Base-by-base conservation (phyloP, 2,113 vertebrate genomes). In the Chaetorhynchus papuensis region DNA sequence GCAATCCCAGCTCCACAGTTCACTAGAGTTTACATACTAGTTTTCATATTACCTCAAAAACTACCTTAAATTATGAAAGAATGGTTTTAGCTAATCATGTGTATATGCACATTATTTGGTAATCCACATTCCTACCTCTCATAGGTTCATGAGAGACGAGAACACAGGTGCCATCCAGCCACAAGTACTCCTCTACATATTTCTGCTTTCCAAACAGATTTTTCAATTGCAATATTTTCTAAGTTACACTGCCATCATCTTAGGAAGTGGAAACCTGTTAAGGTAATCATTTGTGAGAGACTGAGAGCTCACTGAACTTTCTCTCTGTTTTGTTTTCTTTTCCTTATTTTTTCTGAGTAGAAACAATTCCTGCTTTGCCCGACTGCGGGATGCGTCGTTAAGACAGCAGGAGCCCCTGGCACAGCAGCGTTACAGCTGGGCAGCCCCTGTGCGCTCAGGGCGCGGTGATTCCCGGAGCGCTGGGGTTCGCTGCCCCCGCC, bases 181-280 rank as follows among this genome's bases (percentile, higher is more conserved):
- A 7, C 71, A 63, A 92, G n/a, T 22, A 79, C 15, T 66, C 72
- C 57, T 64, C 77, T 90, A 89, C 27, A 21, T 77, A n/a, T 57
- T 57, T 70, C 65, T 89, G 74, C 49, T 88, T 86, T 96, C 83
- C 77, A 53, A 91, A 50, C 35, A 68, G 78, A 30, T 56, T 85
- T 82, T 83, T 87, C 44, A 45, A 18, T 30, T 50, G 41, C 72
- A 91, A 4, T 56, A 68, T 52, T 87, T 75, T 89, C 2, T 45
- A 72, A 82, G 49, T 84, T 81, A 92, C 57, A 56, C 27, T 78
- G 69, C 39, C 69, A 82, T 63, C 64, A 53, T 42, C 87, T 69
- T 21, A 56, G 61, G 52, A 86, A 81, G 56, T 35, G 72, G 72
- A 75, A 78, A 86, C 86, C 93, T 92, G 93, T 89, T 87, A 91